Percentiles rank a stretch among this genome's conserved stretches.
phyloP scores from a whole-genome alignment of 2,888 invertebrate species.

The Mycalesis mineus region DNA sequence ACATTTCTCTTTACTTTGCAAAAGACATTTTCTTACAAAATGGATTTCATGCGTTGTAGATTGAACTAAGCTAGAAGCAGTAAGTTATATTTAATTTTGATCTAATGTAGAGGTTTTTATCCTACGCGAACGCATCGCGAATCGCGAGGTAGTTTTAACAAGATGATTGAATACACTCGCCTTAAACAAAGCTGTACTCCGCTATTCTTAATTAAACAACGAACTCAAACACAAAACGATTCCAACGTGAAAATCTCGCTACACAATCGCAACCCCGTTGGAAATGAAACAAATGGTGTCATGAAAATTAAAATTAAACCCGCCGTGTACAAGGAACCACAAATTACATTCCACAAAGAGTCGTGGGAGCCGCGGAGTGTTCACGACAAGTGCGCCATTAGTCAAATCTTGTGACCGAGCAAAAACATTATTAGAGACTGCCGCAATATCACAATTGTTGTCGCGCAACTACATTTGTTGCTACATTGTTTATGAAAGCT shows the following conservation, averaged over 20 bases:
- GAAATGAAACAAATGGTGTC: constrained; percentile 19
- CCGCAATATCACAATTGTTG: constrained; percentile 35
- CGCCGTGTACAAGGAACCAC: constrained; percentile 32
- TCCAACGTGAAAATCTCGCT: not conserved
- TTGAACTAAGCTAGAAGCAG: no score
- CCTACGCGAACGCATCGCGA: no score
- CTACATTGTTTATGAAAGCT: constrained; percentile 27
- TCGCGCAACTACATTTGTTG: constrained; percentile 34
- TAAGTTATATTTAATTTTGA: no score
- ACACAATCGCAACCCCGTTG: constrained; percentile 3
- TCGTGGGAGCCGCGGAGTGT: constrained; percentile 57
- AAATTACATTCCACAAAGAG: constrained; percentile 31
- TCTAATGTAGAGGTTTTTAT: no score
- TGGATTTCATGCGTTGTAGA: no score
- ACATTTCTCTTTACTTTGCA: no score
- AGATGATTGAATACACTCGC: not conserved
- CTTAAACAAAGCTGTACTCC: not conserved
- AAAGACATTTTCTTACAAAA: no score
- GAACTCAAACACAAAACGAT: not conserved
- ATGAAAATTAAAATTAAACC: constrained; percentile 34
- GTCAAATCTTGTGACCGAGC: constrained; percentile 63
- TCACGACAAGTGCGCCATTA: constrained; percentile 57
- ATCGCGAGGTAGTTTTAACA: not conserved
- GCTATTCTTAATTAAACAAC: constrained; percentile 4
- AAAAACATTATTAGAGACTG: constrained; percentile 47